Conservation (phyloP, 2,888 invertebrate genomes). For the Sphaerophoria rueppellii region DNA sequence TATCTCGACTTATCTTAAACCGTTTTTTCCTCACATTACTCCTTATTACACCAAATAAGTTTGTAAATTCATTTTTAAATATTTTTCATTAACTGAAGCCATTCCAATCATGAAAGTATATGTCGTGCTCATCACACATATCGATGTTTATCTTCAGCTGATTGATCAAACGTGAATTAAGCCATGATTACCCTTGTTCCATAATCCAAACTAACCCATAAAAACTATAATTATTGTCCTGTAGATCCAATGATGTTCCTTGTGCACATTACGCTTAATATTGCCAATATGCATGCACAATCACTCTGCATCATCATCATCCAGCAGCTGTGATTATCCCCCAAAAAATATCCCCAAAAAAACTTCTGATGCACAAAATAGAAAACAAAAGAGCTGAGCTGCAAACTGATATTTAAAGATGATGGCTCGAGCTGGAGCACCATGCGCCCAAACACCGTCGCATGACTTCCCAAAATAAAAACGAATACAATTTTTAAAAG, state of each 20-base stretch:
- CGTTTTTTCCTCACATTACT: slow-evolving; percentile 2
- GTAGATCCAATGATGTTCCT: slow-evolving; percentile 36
- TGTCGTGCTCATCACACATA: slow-evolving; percentile 21
- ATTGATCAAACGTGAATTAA: slow-evolving; percentile 39
- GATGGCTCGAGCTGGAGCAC: slow-evolving; percentile 24
- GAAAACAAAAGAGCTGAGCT: slow-evolving; percentile 31
- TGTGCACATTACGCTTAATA: slow-evolving; percentile 45
- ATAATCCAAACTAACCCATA: slow-evolving; percentile 34
- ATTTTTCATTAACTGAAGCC: slow-evolving; percentile 60
- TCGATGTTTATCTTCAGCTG: slow-evolving; percentile 36
- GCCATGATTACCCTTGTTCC: slow-evolving; percentile 54
- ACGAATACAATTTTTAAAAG: not conserved
- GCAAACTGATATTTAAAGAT: slow-evolving; percentile 68
- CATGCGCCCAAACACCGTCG: slow-evolving; percentile 16
- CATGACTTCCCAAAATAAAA: slow-evolving; percentile 34
- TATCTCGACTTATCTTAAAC: slow-evolving; percentile 6
- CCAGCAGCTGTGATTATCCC: slow-evolving; percentile 64
- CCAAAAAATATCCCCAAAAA: slow-evolving; percentile 22
- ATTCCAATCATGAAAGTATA: slow-evolving; percentile 27
- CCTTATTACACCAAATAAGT: slow-evolving; percentile 27
- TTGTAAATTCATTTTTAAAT: slow-evolving; percentile 45
- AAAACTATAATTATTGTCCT: slow-evolving; percentile 56
- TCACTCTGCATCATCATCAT: slow-evolving; percentile 28
- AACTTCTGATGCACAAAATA: slow-evolving; percentile 25
- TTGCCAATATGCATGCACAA: slow-evolving; percentile 13